These are phyloP conservation scores for Lepeophtheirus nordmannii DNA, from an alignment of 2,888 invertebrate species.

Conservation along the genomic window DNA sequence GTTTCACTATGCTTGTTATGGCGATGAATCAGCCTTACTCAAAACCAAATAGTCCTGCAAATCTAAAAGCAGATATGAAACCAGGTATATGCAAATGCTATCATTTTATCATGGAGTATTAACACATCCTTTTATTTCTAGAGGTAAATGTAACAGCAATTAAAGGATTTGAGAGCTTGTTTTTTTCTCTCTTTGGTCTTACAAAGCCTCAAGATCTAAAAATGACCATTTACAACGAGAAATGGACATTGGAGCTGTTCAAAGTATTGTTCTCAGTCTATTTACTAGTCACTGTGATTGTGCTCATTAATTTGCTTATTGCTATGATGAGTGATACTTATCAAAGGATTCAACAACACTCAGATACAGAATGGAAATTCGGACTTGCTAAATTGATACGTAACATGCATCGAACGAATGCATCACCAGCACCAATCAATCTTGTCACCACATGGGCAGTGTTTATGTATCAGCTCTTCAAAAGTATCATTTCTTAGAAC, in stretches of 20 bases:
- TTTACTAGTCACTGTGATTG: constrained; percentile 93
- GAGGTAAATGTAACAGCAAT: constrained; percentile 57
- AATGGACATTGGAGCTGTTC: constrained; percentile 50
- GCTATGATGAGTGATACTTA: constrained; percentile 99
- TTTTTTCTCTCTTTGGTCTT: constrained; percentile 94
- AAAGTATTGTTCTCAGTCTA: constrained; percentile 78
- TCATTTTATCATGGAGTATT: neutral
- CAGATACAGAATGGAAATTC: constrained; percentile 99
- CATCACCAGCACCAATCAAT: constrained; percentile 94
- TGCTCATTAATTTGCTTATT: constrained; percentile 94
- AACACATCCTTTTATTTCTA: constrained; percentile 41
- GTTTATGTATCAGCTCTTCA: constrained; percentile 42
- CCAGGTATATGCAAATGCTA: too few species aligned
- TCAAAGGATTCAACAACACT: constrained; percentile 95
- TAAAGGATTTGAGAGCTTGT: constrained; percentile 89
- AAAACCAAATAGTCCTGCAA: neutral
- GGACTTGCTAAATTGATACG: constrained; percentile 93
- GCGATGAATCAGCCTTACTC: constrained; percentile 75
- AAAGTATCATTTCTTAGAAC: neutral
- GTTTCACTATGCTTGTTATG: constrained; percentile 92
- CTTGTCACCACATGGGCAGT: constrained; percentile 84
- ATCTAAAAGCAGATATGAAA: neutral
- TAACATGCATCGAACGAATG: constrained; percentile 92
- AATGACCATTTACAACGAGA: neutral
- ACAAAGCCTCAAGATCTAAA: constrained; percentile 43